Conservation (phyloP, 2,888 invertebrate genomes). For the Globia sparganii region DNA sequence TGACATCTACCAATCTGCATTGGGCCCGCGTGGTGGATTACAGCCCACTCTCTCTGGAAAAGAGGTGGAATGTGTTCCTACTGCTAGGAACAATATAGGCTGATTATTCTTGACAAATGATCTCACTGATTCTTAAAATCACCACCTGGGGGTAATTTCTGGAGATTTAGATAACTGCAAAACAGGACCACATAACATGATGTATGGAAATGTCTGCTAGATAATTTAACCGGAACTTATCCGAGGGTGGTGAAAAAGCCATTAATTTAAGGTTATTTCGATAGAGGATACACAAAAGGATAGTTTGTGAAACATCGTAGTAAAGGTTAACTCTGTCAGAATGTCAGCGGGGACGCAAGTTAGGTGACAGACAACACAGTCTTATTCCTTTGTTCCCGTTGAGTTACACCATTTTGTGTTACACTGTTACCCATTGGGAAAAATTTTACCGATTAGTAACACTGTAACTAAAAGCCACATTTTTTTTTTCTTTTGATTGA, state of each 20-base stretch:
- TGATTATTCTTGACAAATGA: background rate
- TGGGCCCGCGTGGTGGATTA: no score
- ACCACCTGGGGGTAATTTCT: background rate
- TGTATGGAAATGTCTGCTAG: no score
- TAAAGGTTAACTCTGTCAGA: conserved; percentile 17
- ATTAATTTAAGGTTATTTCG: background rate
- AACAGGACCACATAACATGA: background rate
- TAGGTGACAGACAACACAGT: background rate
- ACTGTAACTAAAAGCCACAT: no score
- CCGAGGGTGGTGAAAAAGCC: background rate
- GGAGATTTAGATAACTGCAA: background rate
- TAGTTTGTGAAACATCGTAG: background rate
- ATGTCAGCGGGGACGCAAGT: conserved; percentile 20
- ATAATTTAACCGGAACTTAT: background rate
- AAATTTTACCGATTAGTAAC: no score
- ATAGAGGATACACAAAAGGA: background rate
- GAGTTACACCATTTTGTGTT: no score
- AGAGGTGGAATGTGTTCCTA: no score
- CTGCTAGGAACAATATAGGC: no score
- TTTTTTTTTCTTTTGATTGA: no score
- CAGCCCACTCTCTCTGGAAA: no score
- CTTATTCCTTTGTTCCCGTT: no score
- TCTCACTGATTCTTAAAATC: background rate
- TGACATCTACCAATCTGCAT: no score
- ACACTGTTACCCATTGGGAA: no score